Percentiles rank a stretch among this genome's conserved stretches.
Conservation (phyloP, 2,888 invertebrate genomes). For the Penaeus monodon region DNA sequence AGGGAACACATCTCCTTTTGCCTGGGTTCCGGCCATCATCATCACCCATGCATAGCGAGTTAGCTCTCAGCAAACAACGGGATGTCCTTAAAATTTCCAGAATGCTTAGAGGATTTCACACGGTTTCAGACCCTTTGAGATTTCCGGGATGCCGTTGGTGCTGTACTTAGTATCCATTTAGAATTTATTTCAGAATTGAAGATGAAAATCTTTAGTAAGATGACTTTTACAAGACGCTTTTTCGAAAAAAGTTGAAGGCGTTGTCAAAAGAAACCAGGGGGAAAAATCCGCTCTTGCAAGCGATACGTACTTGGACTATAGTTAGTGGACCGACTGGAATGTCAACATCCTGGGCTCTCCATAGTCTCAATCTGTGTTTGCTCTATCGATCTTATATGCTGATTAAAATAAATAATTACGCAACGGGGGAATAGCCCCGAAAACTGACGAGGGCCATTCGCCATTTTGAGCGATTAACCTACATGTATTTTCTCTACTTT, state of each 20-base stretch:
- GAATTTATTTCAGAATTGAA: not conserved
- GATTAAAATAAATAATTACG: constrained; percentile 41
- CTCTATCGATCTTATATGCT: constrained; percentile 37
- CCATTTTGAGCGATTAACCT: not conserved
- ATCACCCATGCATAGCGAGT: constrained; percentile 33
- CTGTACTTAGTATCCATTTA: not conserved
- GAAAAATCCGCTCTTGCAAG: too few relatives aligned
- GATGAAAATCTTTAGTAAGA: too few relatives aligned
- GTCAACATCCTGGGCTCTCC: constrained; percentile 27
- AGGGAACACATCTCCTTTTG: not conserved
- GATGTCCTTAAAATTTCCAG: constrained; percentile 11
- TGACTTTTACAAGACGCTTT: too few relatives aligned
- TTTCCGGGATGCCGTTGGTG: not conserved
- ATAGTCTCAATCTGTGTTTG: constrained; percentile 16
- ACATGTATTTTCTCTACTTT: constrained; percentile 6
- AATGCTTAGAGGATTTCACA: constrained; percentile 23
- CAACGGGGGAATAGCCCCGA: constrained; percentile 6
- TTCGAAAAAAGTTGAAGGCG: too few relatives aligned
- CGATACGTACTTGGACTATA: not conserved
- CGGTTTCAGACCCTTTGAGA: not conserved
- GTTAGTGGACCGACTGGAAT: constrained; percentile 23
- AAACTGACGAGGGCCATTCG: not conserved
- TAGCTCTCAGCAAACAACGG: constrained; percentile 23
- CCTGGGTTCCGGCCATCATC: constrained; percentile 5
- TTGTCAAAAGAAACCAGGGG: too few relatives aligned